These are phyloP conservation scores for Coboldia fuscipes DNA, from an alignment of 1,140 invertebrate species.

Conservation along the genomic window DNA sequence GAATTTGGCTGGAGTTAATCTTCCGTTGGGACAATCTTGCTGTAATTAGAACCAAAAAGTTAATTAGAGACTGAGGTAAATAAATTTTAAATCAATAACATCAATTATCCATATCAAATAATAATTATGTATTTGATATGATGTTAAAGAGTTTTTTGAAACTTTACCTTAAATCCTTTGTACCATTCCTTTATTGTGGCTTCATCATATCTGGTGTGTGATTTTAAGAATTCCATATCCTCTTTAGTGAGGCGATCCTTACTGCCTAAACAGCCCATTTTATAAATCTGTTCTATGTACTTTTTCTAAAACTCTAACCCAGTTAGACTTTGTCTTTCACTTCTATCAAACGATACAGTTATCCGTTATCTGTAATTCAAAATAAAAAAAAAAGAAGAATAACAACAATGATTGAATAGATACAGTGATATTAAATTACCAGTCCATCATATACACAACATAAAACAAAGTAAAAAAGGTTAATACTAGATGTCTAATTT, in stretches of 20 bases:
- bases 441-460: too few species aligned
- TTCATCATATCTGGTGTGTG: constrained; percentile 86
- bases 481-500: too few species aligned
- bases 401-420: too few species aligned
- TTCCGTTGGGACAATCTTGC: constrained; percentile 98
- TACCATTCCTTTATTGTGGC: constrained; percentile 97
- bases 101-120: not conserved
- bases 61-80: constrained; percentile 2
- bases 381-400: too few species aligned
- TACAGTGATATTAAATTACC: too few species aligned
- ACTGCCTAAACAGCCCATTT: constrained; percentile 83
- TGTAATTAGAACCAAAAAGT: constrained; percentile 32
- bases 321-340: too few species aligned
- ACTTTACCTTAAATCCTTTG: constrained; percentile 84
- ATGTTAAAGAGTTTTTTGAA: not conserved
- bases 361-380: too few species aligned
- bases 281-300: too few species aligned
- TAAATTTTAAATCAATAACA: not conserved
- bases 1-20: constrained; percentile 93
- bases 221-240: constrained; percentile 91
- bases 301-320: too few species aligned
- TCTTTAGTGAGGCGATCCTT: constrained; percentile 90
- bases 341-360: too few species aligned
- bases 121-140: not conserved
- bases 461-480: too few species aligned